Percentiles rank a stretch among this genome's conserved stretches.
phyloP scores from a whole-genome alignment of 2,888 invertebrate genomes.

The Volucella zonaria region DNA sequence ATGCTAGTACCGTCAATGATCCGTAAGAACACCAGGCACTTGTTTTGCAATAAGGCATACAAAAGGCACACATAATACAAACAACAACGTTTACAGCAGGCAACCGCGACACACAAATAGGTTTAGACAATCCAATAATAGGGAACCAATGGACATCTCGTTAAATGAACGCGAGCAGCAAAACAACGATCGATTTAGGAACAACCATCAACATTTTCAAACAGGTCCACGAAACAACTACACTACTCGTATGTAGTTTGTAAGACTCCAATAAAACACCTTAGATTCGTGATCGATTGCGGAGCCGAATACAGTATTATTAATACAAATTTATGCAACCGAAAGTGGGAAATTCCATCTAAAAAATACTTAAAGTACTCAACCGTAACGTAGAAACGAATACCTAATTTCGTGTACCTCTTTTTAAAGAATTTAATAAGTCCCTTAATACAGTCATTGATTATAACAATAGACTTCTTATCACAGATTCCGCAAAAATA shows the following conservation, averaged over 20 bases:
- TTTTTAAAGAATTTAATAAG: conserved; percentile 13
- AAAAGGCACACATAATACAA: too few relatives aligned
- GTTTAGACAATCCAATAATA: conserved; percentile 5
- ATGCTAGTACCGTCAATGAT: too few relatives aligned
- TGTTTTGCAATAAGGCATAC: too few relatives aligned
- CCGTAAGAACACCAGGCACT: too few relatives aligned
- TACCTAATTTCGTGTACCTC: background rate
- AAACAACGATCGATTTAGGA: background rate
- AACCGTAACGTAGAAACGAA: conserved; percentile 15
- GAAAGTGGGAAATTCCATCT: conserved; percentile 6
- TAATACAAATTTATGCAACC: too few relatives aligned
- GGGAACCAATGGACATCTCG: conserved; percentile 1
- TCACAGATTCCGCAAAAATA: too few relatives aligned
- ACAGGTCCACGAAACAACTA: conserved; percentile 1
- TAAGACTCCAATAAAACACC: background rate
- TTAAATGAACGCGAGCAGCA: background rate
- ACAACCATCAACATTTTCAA: conserved; percentile 13
- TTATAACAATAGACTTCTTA: background rate
- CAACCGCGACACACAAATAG: background rate
- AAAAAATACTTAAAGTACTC: conserved; percentile 14
- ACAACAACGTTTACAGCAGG: background rate
- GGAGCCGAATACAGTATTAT: too few relatives aligned
- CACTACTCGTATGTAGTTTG: conserved; percentile 23
- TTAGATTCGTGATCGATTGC: too few relatives aligned
- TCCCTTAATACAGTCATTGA: background rate